phyloP scores from a whole-genome alignment of 2,888 invertebrate genomes.

The Erpobdella octoculata region DNA sequence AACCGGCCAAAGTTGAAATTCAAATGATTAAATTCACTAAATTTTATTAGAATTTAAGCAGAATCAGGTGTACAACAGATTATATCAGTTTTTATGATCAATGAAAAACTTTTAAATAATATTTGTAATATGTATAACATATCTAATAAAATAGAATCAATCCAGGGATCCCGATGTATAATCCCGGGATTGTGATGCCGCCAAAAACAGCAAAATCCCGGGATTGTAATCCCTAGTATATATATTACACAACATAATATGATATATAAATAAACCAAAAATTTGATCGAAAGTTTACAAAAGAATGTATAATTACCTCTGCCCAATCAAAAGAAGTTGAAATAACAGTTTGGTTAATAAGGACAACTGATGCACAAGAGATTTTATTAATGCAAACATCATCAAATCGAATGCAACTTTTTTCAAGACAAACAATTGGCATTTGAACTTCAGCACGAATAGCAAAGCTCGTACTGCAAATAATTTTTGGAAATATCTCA shows the following conservation, averaged over 20 bases:
- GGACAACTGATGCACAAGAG: background rate
- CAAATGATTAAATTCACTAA: no score
- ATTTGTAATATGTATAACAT: no score
- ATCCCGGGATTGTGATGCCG: no score
- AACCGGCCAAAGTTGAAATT: no score
- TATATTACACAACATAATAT: background rate
- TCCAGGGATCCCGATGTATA: no score
- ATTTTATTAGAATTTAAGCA: no score
- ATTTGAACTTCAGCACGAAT: background rate
- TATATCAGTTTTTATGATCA: no score
- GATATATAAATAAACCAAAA: background rate
- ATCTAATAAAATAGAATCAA: no score
- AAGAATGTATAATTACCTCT: background rate
- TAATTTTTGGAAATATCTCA: no score
- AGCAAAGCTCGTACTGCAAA: background rate
- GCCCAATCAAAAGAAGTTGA: background rate
- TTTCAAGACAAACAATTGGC: conserved; percentile 13
- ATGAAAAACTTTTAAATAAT: no score
- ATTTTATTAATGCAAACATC: background rate
- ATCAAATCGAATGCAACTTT: conserved; percentile 6
- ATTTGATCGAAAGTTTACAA: background rate
- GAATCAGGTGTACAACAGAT: no score
- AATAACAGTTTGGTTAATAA: background rate
- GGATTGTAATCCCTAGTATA: background rate
- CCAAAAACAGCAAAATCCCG: background rate